phyloP scores from a whole-genome alignment of 2,888 invertebrate genomes.

The Sabellastarte sp. region DNA sequence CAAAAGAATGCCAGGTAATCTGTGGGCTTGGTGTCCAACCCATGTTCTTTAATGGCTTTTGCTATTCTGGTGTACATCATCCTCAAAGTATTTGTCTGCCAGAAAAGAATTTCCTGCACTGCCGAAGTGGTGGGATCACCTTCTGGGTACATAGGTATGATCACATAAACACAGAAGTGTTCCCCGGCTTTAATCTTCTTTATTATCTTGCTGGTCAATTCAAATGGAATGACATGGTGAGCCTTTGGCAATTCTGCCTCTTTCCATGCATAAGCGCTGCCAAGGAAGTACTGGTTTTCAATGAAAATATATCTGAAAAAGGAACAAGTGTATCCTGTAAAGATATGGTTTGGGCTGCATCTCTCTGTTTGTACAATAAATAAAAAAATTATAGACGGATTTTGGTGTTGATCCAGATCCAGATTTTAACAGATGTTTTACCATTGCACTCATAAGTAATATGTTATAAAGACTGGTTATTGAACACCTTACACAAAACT shows the following conservation, averaged over 20 bases:
- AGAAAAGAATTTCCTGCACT: background rate
- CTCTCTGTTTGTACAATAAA: too few relatives aligned
- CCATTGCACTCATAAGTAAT: too few relatives aligned
- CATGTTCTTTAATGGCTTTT: background rate
- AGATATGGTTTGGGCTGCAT: too few relatives aligned
- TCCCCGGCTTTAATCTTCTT: background rate
- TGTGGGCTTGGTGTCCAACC: background rate
- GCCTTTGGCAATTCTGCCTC: background rate
- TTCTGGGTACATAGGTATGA: background rate
- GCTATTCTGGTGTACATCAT: background rate
- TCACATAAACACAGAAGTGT: background rate
- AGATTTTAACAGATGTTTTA: too few relatives aligned
- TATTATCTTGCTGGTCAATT: background rate
- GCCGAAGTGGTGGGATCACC: background rate
- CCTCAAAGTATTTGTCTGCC: background rate
- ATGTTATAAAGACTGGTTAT: too few relatives aligned
- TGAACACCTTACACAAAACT: too few relatives aligned
- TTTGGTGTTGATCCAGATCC: too few relatives aligned
- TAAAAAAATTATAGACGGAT: too few relatives aligned
- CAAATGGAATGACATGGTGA: background rate
- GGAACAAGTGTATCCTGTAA: too few relatives aligned
- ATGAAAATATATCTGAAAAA: background rate
- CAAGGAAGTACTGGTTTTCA: background rate
- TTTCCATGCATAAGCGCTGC: background rate
- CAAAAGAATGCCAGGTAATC: background rate